Conservation (phyloP, 2,888 invertebrate genomes). For the Nomada hirtipes region DNA sequence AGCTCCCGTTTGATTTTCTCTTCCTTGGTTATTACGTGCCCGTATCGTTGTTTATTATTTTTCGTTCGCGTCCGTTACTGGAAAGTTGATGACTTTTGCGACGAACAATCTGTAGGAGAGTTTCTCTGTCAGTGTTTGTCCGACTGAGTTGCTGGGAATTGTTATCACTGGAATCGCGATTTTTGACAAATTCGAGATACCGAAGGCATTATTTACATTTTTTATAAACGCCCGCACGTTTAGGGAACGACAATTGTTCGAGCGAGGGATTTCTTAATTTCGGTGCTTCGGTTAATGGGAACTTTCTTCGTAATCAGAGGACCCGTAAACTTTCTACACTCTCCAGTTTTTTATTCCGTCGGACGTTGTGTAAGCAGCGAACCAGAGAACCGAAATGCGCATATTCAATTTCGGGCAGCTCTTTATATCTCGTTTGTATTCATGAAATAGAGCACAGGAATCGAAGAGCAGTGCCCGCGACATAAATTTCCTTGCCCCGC, state of each 20-base stretch:
- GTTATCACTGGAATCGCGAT: too few relatives aligned
- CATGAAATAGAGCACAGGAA: background rate
- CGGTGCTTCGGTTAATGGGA: too few relatives aligned
- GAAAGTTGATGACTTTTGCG: background rate
- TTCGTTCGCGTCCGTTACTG: background rate
- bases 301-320: background rate
- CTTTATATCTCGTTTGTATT: background rate
- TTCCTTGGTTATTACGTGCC: constrained; percentile 20
- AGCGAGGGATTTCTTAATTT: too few relatives aligned
- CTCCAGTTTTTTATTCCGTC: background rate
- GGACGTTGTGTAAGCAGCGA: constrained; percentile 8
- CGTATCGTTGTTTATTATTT: constrained; percentile 8
- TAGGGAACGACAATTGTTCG: too few relatives aligned
- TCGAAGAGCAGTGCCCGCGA: too few relatives aligned
- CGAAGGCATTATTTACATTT: too few relatives aligned
- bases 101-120: background rate
- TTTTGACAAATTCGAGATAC: too few relatives aligned
- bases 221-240: too few relatives aligned
- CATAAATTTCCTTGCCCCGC: background rate
- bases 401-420: background rate
- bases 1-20: constrained; percentile 43
- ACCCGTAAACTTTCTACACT: background rate
- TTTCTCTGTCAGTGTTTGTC: background rate
- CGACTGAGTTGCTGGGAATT: too few relatives aligned
- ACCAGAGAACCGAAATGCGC: background rate